Base-by-base conservation (phyloP, 2,888 invertebrate genomes). In the Sinelater perroti region DNA sequence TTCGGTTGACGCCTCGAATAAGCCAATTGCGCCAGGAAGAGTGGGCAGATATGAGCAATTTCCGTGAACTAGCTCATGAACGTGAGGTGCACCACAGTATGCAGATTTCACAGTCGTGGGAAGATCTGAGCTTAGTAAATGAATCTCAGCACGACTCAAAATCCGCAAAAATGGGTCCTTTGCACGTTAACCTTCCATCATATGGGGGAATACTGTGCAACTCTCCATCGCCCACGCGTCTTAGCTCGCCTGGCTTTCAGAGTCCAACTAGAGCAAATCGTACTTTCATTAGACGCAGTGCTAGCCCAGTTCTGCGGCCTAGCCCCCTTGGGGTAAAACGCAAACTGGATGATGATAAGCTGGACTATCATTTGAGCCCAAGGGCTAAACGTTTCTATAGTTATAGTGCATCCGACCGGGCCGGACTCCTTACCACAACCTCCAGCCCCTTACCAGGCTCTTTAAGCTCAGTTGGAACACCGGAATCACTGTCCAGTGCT, bases 31-130 rank as follows among this genome's bases (percentile, higher is more conserved):
- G 94, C 17, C 90, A 91, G 62, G 96, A 97, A 78, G 91, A 91
- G 78, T 92, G 92, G 72, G 88, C 91, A 3, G 94, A 93, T 74
- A 84, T 90, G 11, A 85, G 86, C 70, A 90, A 90, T 70, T 87
- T 86, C 53, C 84, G 95, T 54, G 96, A 97, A 79, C 88, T 91
- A 55, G 93, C 93, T 13, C 95, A 95, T 77, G 97, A 97, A 80
- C 85, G 93, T 47, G 94, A 95, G 78, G 85, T 95, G 47, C 93
- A 95, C 77, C 89, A 89, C 68, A 90, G 94, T 61, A 91, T 95
- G 85, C 93, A 93, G 79, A 95, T 97, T 80, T 95, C 95, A 1
- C 94, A 94, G 76, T 95, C 95, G 3, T 95, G 93, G 86, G 96
- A 96, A 78, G 95, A 95, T 79, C 84, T 96, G 24, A 89, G 90